A percentile compares a stretch with the other conserved stretches of the same genome.
Evolutionary conservation across 2,113 vertebrate species (phyloP).

Genomic region (Odontophorus gujanensis): DNA sequence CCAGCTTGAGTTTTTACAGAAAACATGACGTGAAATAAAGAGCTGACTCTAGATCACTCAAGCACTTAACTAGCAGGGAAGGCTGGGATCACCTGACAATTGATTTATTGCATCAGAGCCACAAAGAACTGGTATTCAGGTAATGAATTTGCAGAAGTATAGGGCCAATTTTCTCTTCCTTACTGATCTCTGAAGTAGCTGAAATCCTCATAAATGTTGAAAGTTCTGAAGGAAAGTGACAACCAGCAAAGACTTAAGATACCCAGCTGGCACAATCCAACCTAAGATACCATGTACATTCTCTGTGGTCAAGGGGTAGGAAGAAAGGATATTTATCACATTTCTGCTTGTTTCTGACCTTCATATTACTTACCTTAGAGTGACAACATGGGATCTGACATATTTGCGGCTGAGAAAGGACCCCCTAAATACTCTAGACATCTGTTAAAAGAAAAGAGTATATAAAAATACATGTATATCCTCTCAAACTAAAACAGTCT

Average conservation of each 20-base stretch:
- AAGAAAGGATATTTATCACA: background rate
- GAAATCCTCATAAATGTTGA: background rate
- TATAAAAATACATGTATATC: background rate
- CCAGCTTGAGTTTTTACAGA: background rate
- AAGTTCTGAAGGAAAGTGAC: background rate
- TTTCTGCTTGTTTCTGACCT: background rate
- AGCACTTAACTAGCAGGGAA: background rate
- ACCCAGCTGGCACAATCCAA: background rate
- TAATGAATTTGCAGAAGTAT: background rate
- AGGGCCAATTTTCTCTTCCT: background rate
- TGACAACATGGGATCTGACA: conserved; percentile 69
- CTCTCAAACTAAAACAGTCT: background rate
- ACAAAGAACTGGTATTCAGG: background rate
- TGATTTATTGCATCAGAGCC: background rate
- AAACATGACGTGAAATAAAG: background rate
- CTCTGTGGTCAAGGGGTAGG: background rate
- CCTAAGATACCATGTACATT: background rate
- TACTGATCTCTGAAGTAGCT: background rate
- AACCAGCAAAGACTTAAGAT: background rate
- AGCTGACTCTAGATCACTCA: background rate
- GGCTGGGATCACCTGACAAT: background rate
- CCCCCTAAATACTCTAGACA: conserved; percentile 66
- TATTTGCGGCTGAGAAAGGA: conserved; percentile 71
- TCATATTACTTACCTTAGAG: conserved; percentile 69
- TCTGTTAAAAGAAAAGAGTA: conserved; percentile 63